phyloP scores from a whole-genome alignment of 2,113 vertebrate genomes.

The Poecilia latipinna region DNA sequence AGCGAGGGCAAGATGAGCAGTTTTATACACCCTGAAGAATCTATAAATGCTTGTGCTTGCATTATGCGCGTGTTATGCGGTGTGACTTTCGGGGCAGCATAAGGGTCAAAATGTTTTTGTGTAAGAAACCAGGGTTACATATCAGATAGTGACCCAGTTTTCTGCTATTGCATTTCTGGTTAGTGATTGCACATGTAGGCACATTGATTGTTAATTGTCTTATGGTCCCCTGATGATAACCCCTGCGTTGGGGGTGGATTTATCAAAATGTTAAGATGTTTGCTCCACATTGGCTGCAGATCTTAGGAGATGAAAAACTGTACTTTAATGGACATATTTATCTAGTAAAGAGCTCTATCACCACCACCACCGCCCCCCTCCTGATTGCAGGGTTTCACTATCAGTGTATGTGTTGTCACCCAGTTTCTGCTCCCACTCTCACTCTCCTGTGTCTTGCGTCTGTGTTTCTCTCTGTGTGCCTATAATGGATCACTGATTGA shows the following conservation, averaged over 20 bases:
- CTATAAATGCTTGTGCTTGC: conserved; percentile 61
- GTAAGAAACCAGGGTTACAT: conserved; percentile 33
- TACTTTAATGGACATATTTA: conserved; percentile 40
- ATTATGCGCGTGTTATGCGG: conserved; percentile 44
- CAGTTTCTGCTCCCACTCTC: conserved; percentile 48
- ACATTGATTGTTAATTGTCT: conserved; percentile 53
- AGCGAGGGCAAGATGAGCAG: conserved; percentile 46
- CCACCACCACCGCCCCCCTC: conserved; percentile 8
- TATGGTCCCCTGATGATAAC: conserved; percentile 46
- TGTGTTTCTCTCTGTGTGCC: conserved; percentile 11
- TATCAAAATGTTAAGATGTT: conserved; percentile 32
- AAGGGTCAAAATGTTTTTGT: conserved; percentile 55
- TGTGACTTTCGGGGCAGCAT: conserved; percentile 29
- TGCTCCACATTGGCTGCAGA: neutral
- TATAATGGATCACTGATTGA: conserved; percentile 71
- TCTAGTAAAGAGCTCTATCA: conserved; percentile 25
- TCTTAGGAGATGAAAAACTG: neutral
- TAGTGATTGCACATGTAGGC: neutral
- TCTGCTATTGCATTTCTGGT: conserved; percentile 13
- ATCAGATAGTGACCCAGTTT: conserved; percentile 37
- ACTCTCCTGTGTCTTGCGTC: conserved; percentile 35
- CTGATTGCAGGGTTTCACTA: conserved; percentile 38
- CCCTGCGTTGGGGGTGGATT: conserved; percentile 23
- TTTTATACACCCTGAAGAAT: conserved; percentile 50
- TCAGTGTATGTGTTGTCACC: conserved; percentile 53